Evolutionary conservation across 2,888 invertebrate genomes (phyloP).

Genomic region (Cynaeus angustus): DNA sequence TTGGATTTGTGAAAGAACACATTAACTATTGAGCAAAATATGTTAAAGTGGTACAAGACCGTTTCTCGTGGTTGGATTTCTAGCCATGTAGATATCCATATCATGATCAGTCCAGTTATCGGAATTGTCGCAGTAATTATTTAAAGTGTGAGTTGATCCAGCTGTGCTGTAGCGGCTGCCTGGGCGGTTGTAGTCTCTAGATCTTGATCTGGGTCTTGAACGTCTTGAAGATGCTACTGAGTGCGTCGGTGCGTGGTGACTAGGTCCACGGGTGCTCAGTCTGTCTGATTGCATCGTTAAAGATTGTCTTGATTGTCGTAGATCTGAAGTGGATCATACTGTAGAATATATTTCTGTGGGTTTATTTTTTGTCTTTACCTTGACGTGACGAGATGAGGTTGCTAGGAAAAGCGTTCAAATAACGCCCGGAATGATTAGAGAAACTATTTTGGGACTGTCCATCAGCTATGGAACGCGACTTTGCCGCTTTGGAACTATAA

Average conservation of each 20-base stretch:
- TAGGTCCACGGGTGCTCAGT: slow-evolving; percentile 79
- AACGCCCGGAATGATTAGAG: slow-evolving; percentile 87
- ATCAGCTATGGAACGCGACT: slow-evolving; percentile 85
- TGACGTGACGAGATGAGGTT: slow-evolving; percentile 85
- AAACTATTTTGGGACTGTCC: slow-evolving; percentile 94
- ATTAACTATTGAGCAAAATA: slow-evolving; percentile 48
- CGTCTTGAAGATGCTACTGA: slow-evolving; percentile 73
- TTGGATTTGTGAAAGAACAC: slow-evolving; percentile 28
- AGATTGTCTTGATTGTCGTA: slow-evolving; percentile 90
- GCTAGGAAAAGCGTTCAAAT: slow-evolving; percentile 79
- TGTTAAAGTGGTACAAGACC: slow-evolving; percentile 87
- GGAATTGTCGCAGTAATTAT: slow-evolving; percentile 90
- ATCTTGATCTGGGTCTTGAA: slow-evolving; percentile 85
- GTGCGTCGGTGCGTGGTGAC: slow-evolving; percentile 75
- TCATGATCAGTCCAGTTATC: slow-evolving; percentile 97
- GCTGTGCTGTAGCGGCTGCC: slow-evolving; percentile 86
- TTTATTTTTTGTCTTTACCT: slow-evolving; percentile 70
- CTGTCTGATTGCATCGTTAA: slow-evolving; percentile 88
- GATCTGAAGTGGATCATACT: slow-evolving; percentile 73
- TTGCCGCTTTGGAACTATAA: slow-evolving; percentile 79
- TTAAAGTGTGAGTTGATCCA: slow-evolving; percentile 87
- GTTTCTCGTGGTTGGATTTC: slow-evolving; percentile 90
- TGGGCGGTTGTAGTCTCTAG: slow-evolving; percentile 81
- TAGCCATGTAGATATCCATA: slow-evolving; percentile 95
- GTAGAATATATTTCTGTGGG: neutral